These are phyloP conservation scores for Probaryconus sp. DNA, from an alignment of 1,140 invertebrate species.

Conservation along the genomic window DNA sequence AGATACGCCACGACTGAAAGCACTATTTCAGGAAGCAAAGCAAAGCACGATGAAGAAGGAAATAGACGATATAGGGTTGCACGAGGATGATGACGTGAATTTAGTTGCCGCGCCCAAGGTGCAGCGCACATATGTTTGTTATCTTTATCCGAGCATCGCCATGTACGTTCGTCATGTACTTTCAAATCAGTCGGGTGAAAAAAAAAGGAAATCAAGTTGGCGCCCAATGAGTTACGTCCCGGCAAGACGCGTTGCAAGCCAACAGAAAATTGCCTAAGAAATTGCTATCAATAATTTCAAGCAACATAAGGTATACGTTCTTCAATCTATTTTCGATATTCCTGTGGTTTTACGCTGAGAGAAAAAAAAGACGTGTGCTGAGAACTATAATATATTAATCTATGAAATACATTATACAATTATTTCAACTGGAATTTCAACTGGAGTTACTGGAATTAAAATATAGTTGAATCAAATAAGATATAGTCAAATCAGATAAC, in stretches of 20 bases:
- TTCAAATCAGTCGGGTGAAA: constrained; percentile 48
- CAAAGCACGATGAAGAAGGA: constrained; percentile 30
- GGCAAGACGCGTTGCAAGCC: constrained; percentile 66
- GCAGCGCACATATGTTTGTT: constrained; percentile 70
- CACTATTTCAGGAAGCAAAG: constrained; percentile 54
- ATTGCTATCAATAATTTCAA: constrained; percentile 28
- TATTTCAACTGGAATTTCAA: too few relatives aligned
- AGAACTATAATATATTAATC: too few relatives aligned
- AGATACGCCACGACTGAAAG: constrained; percentile 25
- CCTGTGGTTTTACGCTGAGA: too few relatives aligned
- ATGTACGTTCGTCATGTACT: constrained; percentile 61
- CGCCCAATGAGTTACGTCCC: constrained; percentile 65
- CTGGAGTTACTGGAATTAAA: too few relatives aligned
- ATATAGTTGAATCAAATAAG: too few relatives aligned
- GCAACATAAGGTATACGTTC: constrained; percentile 21
- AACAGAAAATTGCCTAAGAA: constrained; percentile 17
- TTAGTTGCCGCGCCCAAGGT: constrained; percentile 37
- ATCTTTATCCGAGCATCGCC: constrained; percentile 70
- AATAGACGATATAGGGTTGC: constrained; percentile 45
- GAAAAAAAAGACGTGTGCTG: too few relatives aligned
- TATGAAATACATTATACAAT: too few relatives aligned
- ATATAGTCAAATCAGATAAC: too few relatives aligned
- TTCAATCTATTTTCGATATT: too few relatives aligned
- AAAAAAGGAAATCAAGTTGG: too few relatives aligned
- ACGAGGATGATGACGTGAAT: constrained; percentile 49